phyloP scores from a whole-genome alignment of 2,113 vertebrate species.

The Mystacornis crossleyi region DNA sequence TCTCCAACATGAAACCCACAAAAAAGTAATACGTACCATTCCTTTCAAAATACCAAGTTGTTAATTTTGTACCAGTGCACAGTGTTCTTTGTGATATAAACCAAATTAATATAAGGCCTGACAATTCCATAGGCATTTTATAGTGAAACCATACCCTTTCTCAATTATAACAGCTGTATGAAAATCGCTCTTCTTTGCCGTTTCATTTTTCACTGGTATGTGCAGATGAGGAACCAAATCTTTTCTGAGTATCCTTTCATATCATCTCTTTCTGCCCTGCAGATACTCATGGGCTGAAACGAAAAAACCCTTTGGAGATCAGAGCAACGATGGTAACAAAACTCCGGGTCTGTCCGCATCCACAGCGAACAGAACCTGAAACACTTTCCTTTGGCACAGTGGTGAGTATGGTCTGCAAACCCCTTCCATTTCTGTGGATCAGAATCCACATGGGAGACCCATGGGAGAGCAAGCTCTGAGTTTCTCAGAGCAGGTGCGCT shows the following conservation, averaged over 20 bases:
- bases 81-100: background rate
- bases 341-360: rapidly evolving
- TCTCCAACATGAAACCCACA: background rate
- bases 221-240: background rate
- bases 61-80: background rate
- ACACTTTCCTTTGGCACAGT: background rate
- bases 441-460: background rate
- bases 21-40: background rate
- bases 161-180: background rate
- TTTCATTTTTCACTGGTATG: background rate
- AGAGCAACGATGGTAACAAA: background rate
- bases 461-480: rapidly evolving
- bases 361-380: background rate
- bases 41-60: background rate
- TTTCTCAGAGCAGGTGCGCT: background rate
- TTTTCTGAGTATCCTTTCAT: background rate
- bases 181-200: background rate
- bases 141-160: background rate
- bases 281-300: background rate
- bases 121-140: background rate
- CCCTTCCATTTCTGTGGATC: background rate
- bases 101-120: background rate
- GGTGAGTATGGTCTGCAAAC: background rate
- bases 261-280: background rate
- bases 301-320: background rate